Evolutionary conservation across 1,140 invertebrate genomes (phyloP), one percentile per base, ranked within the genome.

Genomic region (Mactra quadrangularis): DNA sequence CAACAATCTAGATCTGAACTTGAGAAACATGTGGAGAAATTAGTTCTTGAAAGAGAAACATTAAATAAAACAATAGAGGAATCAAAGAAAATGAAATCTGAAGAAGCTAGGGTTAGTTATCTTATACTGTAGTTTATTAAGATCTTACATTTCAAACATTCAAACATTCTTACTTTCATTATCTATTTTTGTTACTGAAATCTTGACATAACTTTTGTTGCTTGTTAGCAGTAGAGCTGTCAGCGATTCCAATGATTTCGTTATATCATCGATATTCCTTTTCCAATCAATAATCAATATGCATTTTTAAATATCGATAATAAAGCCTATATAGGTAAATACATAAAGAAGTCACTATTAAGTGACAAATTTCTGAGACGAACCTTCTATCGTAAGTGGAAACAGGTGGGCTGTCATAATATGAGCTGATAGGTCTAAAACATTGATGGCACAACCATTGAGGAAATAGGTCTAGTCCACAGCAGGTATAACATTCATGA

Each of bases 1-100:
- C 95, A 96, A 93, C 94, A 96, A 81, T 97, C 97, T 0, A 96
- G 96, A 84, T 96, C 97, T 88, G 97, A 99, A 94, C 93, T 99
- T 35, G 97, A 98, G 62, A 76, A 87, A 35, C 89, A 91, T 55
- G 87, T 92, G 31, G 88, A 91, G 53, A 76, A 86, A 57, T 74
- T 92, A 13, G 82, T 92, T 4, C 85, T 85, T 31, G 89, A 92
- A 55, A 87, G 86, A 68, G 88, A 91, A 75, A 52, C 77, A 70
- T 41, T 89, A 13, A 84, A 81, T n/a, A 84, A 88, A 35, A 78
- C 87, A 53, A 57, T 90, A 0, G 82, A 87, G 11, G 78, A 84
- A 50, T 75, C 85, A 13, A 90, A 86, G 62, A 82, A 75, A 35
- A 47, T 84, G 17, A 85, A 87, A 33, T 85, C 88, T 33, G 87